Percentiles rank a stretch among this genome's conserved stretches.
These are phyloP conservation scores for Cataglyphis albicans DNA, from an alignment of 2,888 invertebrate genomes.

Conservation along the genomic window DNA sequence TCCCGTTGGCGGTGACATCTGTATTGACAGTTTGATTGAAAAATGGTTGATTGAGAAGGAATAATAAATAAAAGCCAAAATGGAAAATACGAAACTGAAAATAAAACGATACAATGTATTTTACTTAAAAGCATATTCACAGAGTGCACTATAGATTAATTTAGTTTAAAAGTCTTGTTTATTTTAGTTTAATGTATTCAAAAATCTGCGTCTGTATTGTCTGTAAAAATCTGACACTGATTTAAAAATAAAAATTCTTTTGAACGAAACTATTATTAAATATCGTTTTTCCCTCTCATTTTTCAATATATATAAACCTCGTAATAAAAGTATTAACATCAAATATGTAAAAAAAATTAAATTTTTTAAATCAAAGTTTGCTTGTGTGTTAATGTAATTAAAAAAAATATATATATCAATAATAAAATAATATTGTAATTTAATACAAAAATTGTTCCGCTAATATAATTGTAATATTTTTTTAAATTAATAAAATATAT, in stretches of 20 bases:
- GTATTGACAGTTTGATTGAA: conserved; percentile 51
- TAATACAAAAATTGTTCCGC: background rate
- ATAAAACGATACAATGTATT: conserved; percentile 14
- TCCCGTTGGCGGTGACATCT: conserved; percentile 39
- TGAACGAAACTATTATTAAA: background rate
- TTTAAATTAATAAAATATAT: background rate
- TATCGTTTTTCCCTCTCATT: background rate
- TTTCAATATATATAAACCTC: background rate
- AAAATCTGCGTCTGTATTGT: background rate
- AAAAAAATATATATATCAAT: background rate
- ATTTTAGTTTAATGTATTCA: background rate
- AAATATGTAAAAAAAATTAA: background rate
- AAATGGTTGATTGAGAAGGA: conserved; percentile 42
- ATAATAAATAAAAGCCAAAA: conserved; percentile 44
- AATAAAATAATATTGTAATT: background rate
- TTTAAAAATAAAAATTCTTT: background rate
- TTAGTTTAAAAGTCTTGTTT: background rate
- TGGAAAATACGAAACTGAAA: conserved; percentile 17
- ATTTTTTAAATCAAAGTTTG: background rate
- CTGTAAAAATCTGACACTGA: background rate
- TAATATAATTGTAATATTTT: too few relatives aligned
- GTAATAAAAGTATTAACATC: conserved; percentile 12
- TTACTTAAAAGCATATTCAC: conserved; percentile 14
- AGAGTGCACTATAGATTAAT: background rate
- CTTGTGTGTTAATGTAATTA: background rate